phyloP scores from a whole-genome alignment of 2,797 vertebrate genomes.

The Chelonia mydas region DNA sequence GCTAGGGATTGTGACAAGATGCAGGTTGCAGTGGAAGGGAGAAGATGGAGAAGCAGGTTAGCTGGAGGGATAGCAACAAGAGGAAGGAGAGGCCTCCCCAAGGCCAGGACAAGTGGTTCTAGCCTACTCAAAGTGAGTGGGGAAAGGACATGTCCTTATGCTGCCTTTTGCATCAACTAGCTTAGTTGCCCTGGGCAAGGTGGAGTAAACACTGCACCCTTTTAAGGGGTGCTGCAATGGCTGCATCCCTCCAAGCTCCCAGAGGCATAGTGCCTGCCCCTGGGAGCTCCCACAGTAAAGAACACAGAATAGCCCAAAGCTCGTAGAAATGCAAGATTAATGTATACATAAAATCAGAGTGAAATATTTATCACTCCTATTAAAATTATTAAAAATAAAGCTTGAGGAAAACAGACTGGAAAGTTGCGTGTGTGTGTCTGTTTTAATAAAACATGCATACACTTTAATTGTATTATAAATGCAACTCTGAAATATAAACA shows the following conservation, averaged over 20 bases:
- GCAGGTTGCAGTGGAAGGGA: not conserved
- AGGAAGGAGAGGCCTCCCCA: not conserved
- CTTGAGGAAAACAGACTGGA: fast-evolving
- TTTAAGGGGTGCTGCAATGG: not conserved
- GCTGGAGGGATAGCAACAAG: not conserved
- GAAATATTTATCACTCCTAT: not conserved
- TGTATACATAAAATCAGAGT: not conserved
- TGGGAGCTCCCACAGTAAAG: not conserved
- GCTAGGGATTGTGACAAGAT: not conserved
- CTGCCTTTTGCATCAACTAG: not conserved
- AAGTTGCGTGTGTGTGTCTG: not conserved
- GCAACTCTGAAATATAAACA: not conserved
- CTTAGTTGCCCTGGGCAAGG: not conserved
- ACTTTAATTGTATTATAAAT: not conserved
- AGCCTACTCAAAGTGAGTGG: not conserved
- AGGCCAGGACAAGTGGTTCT: not conserved
- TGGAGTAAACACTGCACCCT: not conserved
- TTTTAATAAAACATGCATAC: not conserved
- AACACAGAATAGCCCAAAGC: not conserved
- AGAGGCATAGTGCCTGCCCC: too few relatives aligned
- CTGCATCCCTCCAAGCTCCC: not conserved
- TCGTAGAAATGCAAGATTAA: not conserved
- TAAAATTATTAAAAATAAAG: not conserved
- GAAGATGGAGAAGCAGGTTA: not conserved
- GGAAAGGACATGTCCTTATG: not conserved